Base-by-base conservation (phyloP, 2,888 invertebrate species). In the Drosophila stalkeri region DNA sequence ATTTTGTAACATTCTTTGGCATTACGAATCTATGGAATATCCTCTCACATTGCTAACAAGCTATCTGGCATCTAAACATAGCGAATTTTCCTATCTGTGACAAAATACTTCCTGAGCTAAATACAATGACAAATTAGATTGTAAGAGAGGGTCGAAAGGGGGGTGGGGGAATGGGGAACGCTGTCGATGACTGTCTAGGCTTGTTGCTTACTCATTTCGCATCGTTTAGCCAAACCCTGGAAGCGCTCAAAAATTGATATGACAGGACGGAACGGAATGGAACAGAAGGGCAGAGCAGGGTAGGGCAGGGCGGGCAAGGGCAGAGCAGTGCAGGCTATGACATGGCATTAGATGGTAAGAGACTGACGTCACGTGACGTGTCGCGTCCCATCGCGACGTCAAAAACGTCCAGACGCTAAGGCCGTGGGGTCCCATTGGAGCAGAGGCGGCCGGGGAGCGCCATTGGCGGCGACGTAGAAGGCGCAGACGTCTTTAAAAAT, bases 401-500 rank as follows among this genome's bases (percentile, higher is more conserved):
- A 75, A 55, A 76, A 46, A 47, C 62, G 57, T 47, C 27, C 27
- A 43, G 44, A 59, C 46, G 37, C n/a, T n/a, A 6, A 9, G 31
- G 12, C 18, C 55, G 41, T 47, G 46, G 27, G 16, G 39, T 16
- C 31, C 31, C 54, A 4, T 16, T 6, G 12, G 1, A 3, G 39
- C 2, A 4, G 31, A 9, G 31, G 9, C 27, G 16, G 3, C 6
- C 8, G 33, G 11, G n/a, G 1, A 27, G 5, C 12, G 46, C 1
- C 1, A n/a, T 1, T 27, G n/a, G n/a, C 8, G 47, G n/a, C 49
- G 35, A 1, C 16, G 57, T 49, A 39, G 51, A 56, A 64, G 61
- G 60, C 72, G 77, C 56, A 64, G 63, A 77, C 68, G 52, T 80
- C 68, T 72, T 76, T 72, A 61, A 65, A 78, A 61, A 69, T 80